Base-by-base conservation (phyloP, 2,113 vertebrate genomes). In the Apus apus region DNA sequence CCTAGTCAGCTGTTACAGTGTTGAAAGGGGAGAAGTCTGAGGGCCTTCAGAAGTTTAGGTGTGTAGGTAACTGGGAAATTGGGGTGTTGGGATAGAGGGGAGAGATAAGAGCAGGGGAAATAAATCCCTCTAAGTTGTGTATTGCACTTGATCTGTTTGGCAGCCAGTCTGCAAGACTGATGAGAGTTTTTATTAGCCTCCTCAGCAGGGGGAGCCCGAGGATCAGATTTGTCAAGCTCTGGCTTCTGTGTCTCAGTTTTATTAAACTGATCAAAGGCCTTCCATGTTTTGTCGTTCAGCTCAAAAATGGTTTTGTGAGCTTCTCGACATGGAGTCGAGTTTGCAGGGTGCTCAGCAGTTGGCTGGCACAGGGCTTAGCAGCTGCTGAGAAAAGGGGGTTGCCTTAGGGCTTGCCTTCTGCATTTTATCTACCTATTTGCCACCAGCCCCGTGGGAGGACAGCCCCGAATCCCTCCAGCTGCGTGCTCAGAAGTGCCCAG, bases 131-230 rank as follows among this genome's bases (percentile, higher is more conserved):
- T 5, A 1, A 23, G 19, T 13, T 57, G 32, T 29, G 2, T n/a
- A 1, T n/a, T 36, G 53, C n/a, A 8, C 4, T 8, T 45, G 11
- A 34, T 67, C 14, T 48, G 19, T 86, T 16, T 18, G 82, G 17
- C 56, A 48, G 27, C 1, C 0, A 8, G 1, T 58, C 53, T 77
- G 20, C 23, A 6, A 4, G 6, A 46, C 67, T 73, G 14, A 5
- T 5, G 5, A 68, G 45, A 77, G 65, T 27, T 21, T 75, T 76
- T 50, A 36, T 74, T 82, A 90, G 76, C 92, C 92, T 89, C 68
- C 58, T 90, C 96, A 80, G 92, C 83, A 96, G 96, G 94, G 96
- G 96, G 96, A 96, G 96, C 94, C 83, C 85, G 4, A 95, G 92
- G 88, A 96, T 89, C 90, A 79, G 61, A 87, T 86, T 96, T 96